phyloP scores from a whole-genome alignment of 2,113 vertebrate genomes.

The Halichoeres trimaculatus region DNA sequence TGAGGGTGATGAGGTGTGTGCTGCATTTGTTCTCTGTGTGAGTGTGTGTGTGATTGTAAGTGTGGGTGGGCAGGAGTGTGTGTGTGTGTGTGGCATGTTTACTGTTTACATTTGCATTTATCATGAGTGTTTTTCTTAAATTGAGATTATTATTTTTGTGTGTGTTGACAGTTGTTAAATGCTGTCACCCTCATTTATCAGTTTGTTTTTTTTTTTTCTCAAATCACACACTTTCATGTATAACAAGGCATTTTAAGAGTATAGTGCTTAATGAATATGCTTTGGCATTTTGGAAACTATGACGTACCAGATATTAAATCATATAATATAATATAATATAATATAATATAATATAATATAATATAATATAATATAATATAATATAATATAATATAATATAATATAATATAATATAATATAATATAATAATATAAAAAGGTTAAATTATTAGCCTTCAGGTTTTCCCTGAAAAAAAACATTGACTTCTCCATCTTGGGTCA shows the following conservation, averaged over 20 bases:
- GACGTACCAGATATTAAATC: background rate
- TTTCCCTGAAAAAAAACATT: background rate
- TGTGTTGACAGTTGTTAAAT: background rate
- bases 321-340: too few relatives aligned
- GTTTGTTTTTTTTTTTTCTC: background rate
- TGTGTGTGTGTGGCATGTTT: slow-evolving; percentile 29
- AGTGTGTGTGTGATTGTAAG: slow-evolving; percentile 20
- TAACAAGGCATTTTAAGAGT: background rate
- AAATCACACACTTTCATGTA: too few relatives aligned
- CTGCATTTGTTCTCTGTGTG: slow-evolving; percentile 35
- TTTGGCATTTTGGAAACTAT: background rate
- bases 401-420: too few relatives aligned
- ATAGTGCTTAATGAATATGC: background rate
- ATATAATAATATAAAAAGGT: too few relatives aligned
- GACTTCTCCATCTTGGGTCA: background rate
- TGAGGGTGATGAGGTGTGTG: slow-evolving; percentile 15
- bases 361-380: too few relatives aligned
- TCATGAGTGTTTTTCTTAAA: background rate
- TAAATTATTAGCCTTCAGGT: too few relatives aligned
- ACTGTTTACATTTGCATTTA: background rate
- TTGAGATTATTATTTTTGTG: too few relatives aligned
- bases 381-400: too few relatives aligned
- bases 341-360: too few relatives aligned
- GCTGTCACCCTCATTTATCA: too few relatives aligned
- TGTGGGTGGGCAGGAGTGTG: slow-evolving; percentile 7